Evolutionary conservation across 2,797 vertebrate species (phyloP).

Genomic region (Cheirogaleus major): DNA sequence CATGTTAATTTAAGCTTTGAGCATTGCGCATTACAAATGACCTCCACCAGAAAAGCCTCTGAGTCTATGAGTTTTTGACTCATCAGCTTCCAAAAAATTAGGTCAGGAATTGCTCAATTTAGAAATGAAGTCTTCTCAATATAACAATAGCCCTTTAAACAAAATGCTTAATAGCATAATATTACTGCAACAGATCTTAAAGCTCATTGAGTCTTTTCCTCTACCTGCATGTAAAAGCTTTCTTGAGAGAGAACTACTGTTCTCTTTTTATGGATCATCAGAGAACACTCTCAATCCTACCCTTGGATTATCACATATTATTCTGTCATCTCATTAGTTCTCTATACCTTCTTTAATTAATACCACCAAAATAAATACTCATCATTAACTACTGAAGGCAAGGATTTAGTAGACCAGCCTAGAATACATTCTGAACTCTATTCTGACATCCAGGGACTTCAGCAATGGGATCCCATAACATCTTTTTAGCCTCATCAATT

Average conservation of each 20-base stretch:
- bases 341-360: neutral
- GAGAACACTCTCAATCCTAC: neutral
- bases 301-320: neutral
- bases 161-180: neutral
- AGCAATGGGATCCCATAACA: neutral
- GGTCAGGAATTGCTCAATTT: constrained; percentile 67
- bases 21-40: constrained; percentile 77
- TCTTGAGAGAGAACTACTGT: neutral
- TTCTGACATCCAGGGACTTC: neutral
- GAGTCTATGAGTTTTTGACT: constrained; percentile 56
- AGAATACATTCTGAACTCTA: neutral
- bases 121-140: constrained; percentile 48
- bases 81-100: constrained; percentile 69
- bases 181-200: neutral
- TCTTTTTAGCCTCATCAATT: neutral
- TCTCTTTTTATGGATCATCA: neutral
- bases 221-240: neutral
- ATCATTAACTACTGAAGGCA: neutral
- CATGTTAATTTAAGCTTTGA: constrained; percentile 79
- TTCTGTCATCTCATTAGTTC: neutral
- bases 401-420: neutral
- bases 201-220: neutral
- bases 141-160: neutral
- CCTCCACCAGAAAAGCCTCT: constrained; percentile 68
- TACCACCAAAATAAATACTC: neutral